These are phyloP conservation scores for Samia ricini DNA, from an alignment of 1,140 invertebrate species.

Conservation along the genomic window DNA sequence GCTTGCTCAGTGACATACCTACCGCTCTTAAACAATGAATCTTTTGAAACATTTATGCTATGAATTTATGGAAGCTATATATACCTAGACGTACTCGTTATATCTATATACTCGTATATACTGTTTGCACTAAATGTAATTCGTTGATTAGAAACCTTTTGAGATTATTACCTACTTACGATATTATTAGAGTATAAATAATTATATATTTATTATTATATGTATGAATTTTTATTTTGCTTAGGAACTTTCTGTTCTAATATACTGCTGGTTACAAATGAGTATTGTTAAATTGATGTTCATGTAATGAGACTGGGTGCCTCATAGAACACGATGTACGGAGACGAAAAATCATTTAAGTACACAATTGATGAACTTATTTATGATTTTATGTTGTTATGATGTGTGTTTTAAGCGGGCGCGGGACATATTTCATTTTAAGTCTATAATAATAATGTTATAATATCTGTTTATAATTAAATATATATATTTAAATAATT, in stretches of 20 bases:
- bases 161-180: constrained; percentile 65
- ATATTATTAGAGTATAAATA: constrained; percentile 61
- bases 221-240: constrained; percentile 55
- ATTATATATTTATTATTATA: constrained; percentile 62
- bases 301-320: neutral
- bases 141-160: constrained; percentile 75
- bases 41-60: constrained; percentile 9
- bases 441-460: neutral
- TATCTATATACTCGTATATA: constrained; percentile 29
- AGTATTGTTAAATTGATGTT: neutral
- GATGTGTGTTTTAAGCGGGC: neutral
- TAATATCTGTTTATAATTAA: neutral
- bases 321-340: neutral
- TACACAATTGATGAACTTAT: constrained; percentile 20
- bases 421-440: neutral
- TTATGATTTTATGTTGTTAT: neutral
- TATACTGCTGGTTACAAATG: constrained; percentile 38
- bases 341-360: constrained; percentile 20
- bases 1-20: too few species aligned
- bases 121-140: constrained; percentile 55
- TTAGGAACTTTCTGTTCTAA: constrained; percentile 73
- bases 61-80: too few species aligned
- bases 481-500: neutral
- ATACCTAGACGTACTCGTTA: constrained; percentile 18
- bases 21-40: too few species aligned